Base-by-base conservation (phyloP, 2,888 invertebrate genomes). In the Acanthopleura granulata region DNA sequence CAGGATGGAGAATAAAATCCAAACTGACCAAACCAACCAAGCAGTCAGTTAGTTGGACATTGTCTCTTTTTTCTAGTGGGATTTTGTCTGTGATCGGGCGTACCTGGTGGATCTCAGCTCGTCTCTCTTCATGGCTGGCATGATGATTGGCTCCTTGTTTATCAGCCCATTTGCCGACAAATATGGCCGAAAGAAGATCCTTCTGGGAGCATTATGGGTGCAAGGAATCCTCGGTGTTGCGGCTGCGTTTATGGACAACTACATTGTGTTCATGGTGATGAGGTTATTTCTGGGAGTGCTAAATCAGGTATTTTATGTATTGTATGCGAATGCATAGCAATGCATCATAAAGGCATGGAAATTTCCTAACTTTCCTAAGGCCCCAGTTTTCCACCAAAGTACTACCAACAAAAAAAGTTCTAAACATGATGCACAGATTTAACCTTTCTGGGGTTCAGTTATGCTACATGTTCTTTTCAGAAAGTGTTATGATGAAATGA, bases 81-180 rank as follows among this genome's bases (percentile, higher is more conserved):
- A 87, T 76, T 77, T 88, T 16, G 86, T 88, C 1, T 88, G 88
- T 79, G 79, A 78, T 12, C 72, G 80, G 15, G 80, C 81, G 57
- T 87, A 85, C 74, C 75, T 86, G 61, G 81, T 83, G 27, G 85
- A 86, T 29, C 78, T 87, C 29, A 83, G 84, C 9, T 83, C 85
- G n/a, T 85, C 87, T 0, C 77, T 87, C 62, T 86, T 85, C 78
- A 85, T 87, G 86, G 76, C 84, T 11, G 87, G 87, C 9, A 82
- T 82, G 49, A 81, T 83, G n/a, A 22, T 79, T 22, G 87, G 87
- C 12, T 85, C 86, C 9, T 62, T 86, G n/a, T 51, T 83, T 29
- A 78, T 87, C 29, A 82, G 85, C 11, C 84, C 85, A 9, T 62
- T 87, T 16, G 81, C 86, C 0, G 87, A 87, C 78, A 83, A 76